Percentiles rank a stretch among this genome's conserved stretches.
These are phyloP conservation scores for Atractosteus spatula DNA, from an alignment of 2,113 vertebrate species.

Conservation along the genomic window DNA sequence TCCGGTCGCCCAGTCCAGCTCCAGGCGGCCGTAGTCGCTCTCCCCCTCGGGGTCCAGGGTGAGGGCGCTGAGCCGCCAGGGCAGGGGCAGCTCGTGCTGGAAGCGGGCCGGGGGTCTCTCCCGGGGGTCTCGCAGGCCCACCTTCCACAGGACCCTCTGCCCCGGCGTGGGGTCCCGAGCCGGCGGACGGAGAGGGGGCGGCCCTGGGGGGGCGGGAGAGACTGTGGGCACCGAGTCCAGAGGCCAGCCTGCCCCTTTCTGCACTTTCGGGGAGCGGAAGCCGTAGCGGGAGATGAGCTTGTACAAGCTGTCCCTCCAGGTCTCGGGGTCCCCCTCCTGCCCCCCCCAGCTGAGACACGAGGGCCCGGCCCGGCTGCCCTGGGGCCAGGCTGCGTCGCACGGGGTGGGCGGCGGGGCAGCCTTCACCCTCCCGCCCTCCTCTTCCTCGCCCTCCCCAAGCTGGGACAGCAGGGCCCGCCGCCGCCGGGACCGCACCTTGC, in stretches of 20 bases:
- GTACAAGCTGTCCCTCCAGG: slow-evolving; percentile 22
- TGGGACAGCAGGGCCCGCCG: too few species aligned
- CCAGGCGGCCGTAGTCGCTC: slow-evolving; percentile 17
- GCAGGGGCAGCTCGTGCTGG: slow-evolving; percentile 6
- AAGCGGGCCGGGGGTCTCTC: neutral
- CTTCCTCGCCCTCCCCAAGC: too few species aligned
- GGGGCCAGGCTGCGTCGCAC: neutral
- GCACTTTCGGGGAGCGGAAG: slow-evolving; percentile 15
- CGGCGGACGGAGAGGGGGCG: neutral
- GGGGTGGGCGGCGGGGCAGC: neutral
- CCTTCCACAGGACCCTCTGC: slow-evolving; percentile 14
- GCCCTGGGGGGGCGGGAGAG: neutral
- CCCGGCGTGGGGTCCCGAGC: neutral
- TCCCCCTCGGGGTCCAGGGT: slow-evolving; percentile 10
- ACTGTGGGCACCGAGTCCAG: neutral
- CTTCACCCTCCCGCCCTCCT: too few species aligned
- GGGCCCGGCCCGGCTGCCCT: neutral
- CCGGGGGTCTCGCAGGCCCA: neutral
- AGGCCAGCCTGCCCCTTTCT: neutral
- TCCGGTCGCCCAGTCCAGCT: slow-evolving; percentile 6
- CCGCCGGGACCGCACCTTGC: too few species aligned
- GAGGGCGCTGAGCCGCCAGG: slow-evolving; percentile 21
- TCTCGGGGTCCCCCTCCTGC: neutral
- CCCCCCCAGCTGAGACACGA: too few species aligned
- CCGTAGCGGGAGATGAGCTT: slow-evolving; percentile 21